phyloP scores from a whole-genome alignment of 2,888 invertebrate genomes.

The Phania funesta region DNA sequence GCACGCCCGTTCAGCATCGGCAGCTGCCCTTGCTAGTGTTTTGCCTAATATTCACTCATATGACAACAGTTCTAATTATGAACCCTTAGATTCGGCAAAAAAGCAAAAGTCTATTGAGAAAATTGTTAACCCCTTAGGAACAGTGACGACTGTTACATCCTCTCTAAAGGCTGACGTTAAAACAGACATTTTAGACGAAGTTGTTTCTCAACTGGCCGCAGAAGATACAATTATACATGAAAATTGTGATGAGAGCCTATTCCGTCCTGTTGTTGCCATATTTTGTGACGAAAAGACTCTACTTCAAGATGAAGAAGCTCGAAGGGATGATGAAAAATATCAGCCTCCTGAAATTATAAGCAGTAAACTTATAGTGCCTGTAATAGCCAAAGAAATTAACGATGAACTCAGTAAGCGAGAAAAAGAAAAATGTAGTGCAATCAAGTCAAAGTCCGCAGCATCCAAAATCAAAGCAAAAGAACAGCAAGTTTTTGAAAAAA shows the following conservation, averaged over 20 bases:
- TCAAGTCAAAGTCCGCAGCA: neutral
- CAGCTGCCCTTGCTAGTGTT: slow-evolving; percentile 72
- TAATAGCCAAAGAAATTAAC: slow-evolving; percentile 78
- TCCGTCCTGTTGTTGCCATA: slow-evolving; percentile 84
- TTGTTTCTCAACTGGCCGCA: slow-evolving; percentile 75
- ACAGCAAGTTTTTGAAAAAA: slow-evolving; percentile 29
- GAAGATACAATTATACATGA: slow-evolving; percentile 81
- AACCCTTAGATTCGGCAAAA: slow-evolving; percentile 66
- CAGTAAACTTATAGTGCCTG: slow-evolving; percentile 79
- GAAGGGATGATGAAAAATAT: slow-evolving; percentile 65
- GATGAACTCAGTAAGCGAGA: slow-evolving; percentile 75
- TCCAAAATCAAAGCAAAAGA: slow-evolving; percentile 10
- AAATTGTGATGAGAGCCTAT: slow-evolving; percentile 86
- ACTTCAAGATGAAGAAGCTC: slow-evolving; percentile 65
- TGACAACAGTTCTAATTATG: slow-evolving; percentile 68
- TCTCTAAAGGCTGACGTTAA: slow-evolving; percentile 75
- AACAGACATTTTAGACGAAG: slow-evolving; percentile 76
- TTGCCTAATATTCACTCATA: slow-evolving; percentile 75
- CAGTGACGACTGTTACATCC: slow-evolving; percentile 82
- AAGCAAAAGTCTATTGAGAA: slow-evolving; percentile 74
- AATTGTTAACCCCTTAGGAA: slow-evolving; percentile 89
- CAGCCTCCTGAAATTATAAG: slow-evolving; percentile 77
- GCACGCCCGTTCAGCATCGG: slow-evolving; percentile 51
- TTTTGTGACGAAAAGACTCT: slow-evolving; percentile 79
- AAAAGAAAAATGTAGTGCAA: slow-evolving; percentile 66